These are phyloP conservation scores for Charanyca ferruginea DNA, from an alignment of 2,888 invertebrate species.

Conservation along the genomic window DNA sequence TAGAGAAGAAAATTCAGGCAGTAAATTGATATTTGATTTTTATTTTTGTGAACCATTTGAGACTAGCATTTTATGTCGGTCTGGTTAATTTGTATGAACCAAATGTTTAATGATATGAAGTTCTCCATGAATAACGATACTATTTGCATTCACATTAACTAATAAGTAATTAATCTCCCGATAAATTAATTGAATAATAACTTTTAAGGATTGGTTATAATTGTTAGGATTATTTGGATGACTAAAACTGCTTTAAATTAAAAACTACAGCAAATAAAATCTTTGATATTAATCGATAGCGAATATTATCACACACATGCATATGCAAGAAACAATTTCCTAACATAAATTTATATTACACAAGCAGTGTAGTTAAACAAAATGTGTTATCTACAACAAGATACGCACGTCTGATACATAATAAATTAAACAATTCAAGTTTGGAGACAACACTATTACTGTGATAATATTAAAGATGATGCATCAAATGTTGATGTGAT, in stretches of 20 bases:
- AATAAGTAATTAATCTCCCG: slow-evolving; percentile 30
- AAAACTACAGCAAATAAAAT: slow-evolving; percentile 81
- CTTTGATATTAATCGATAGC: slow-evolving; percentile 66
- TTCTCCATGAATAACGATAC: slow-evolving; percentile 42
- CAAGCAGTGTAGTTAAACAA: slow-evolving; percentile 62
- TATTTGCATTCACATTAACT: slow-evolving; percentile 38
- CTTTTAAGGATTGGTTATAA: slow-evolving; percentile 41
- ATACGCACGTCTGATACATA: slow-evolving; percentile 47
- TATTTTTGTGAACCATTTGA: slow-evolving; percentile 73
- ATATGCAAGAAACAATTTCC: slow-evolving; percentile 57
- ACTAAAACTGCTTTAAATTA: slow-evolving; percentile 72
- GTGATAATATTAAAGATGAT: slow-evolving; percentile 56
- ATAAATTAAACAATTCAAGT: slow-evolving; percentile 37
- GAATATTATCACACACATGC: slow-evolving; percentile 71
- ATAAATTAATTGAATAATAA: slow-evolving; percentile 17
- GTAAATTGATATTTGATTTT: slow-evolving; percentile 30
- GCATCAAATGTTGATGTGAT: slow-evolving; percentile 48
- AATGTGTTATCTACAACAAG: slow-evolving; percentile 63
- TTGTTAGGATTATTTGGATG: slow-evolving; percentile 62
- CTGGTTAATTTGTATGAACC: slow-evolving; percentile 68
- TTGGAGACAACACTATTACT: slow-evolving; percentile 41
- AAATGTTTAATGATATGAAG: slow-evolving; percentile 47
- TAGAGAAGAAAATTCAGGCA: slow-evolving; percentile 33
- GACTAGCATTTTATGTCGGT: slow-evolving; percentile 88
- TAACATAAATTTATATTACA: slow-evolving; percentile 55